Percentiles rank a stretch among this genome's conserved stretches.
phyloP scores from a whole-genome alignment of 2,888 invertebrate genomes.

The Euplagia quadripunctaria region DNA sequence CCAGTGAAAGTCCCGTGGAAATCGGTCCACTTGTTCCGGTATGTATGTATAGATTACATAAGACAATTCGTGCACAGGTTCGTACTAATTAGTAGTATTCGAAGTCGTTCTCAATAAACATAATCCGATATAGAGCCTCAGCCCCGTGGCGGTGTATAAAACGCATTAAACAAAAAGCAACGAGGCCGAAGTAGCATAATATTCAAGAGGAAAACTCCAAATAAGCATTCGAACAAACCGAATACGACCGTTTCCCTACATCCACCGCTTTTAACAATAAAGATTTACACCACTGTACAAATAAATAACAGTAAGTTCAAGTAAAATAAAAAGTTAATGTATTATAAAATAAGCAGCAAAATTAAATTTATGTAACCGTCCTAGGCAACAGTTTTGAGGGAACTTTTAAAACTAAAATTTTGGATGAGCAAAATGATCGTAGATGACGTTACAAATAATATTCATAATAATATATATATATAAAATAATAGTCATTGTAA shows the following conservation, averaged over 20 bases:
- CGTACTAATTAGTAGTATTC: neutral
- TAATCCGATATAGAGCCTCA: constrained; percentile 3
- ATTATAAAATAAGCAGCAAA: neutral
- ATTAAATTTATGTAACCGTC: neutral
- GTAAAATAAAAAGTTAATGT: neutral
- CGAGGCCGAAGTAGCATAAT: constrained; percentile 32
- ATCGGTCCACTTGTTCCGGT: too few relatives aligned
- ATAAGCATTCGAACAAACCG: constrained; percentile 41
- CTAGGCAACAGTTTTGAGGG: neutral
- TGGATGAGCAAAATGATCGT: too few relatives aligned
- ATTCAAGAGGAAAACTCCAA: constrained; percentile 40
- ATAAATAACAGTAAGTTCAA: constrained; percentile 14
- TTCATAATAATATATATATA: too few relatives aligned
- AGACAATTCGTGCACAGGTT: neutral
- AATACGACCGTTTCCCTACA: constrained; percentile 42
- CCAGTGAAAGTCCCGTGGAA: too few relatives aligned
- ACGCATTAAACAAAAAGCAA: constrained; percentile 28
- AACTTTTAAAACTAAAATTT: too few relatives aligned
- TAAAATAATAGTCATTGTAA: too few relatives aligned
- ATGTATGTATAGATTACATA: neutral
- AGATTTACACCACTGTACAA: constrained; percentile 24
- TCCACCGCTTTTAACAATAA: constrained; percentile 49
- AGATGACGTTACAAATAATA: too few relatives aligned
- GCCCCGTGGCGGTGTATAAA: constrained; percentile 19
- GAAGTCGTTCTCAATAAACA: neutral